Base-by-base conservation (phyloP, 2,113 vertebrate genomes). In the Cyanoderma ruficeps region DNA sequence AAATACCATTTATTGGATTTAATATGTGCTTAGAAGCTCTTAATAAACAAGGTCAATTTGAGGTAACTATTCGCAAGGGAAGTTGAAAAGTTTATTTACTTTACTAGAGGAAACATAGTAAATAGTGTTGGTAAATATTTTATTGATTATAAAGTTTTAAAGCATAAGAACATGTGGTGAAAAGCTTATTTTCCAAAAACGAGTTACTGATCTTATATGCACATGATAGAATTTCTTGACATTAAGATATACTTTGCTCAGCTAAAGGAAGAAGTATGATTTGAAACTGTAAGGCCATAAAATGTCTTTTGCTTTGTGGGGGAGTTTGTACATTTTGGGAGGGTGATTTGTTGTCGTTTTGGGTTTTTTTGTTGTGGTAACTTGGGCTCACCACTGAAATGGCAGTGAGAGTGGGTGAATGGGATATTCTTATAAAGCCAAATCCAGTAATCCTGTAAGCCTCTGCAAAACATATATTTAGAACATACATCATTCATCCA, bases 71-170 rank as follows among this genome's bases (percentile, higher is more conserved):
- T 61, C 57, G 20, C 42, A 90, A 70, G 52, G 14, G 25, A 92
- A 94, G 86, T 87, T 28, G 12, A 8, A n/a, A 59, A 59, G 39
- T 91, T 63, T 80, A 75, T 89, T 83, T 76, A 24, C 16, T 82
- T 85, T 70, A 41, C 16, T 61, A 50, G 59, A 53, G 19, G 10
- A 57, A 31, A 69, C 2, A 9, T 69, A 59, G 22, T 53, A 80
- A 90, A 28, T 22, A 78, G 14, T 47, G 35, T 81, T 84, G 88
- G 75, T 89, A 96, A 96, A 91, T 85, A 83, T 86, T 89, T 71
- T 77, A 89, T 71, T 94, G 24, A 11, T 53, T 87, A 18, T 81
- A 28, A 89, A 60, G 21, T 42, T 82, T 84, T 91, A 94, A 88
- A 85, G n/a, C 9, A 37, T 52, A 7, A 85, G 86, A 87, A 9